These are phyloP conservation scores for Silvanus unidentatus DNA, from an alignment of 2,888 invertebrate species.

Conservation along the genomic window DNA sequence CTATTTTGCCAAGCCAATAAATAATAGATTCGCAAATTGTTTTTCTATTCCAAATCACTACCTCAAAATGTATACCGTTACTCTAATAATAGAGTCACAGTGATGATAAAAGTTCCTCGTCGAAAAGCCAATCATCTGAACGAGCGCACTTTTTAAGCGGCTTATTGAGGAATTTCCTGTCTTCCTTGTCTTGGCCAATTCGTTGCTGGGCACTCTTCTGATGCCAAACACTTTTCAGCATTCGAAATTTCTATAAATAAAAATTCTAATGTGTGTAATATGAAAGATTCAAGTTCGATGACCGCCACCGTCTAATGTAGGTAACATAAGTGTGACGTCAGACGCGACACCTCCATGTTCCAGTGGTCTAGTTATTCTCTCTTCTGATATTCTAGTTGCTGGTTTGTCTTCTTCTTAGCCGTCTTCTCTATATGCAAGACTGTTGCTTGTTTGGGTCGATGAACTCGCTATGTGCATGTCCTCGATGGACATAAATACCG, in stretches of 20 bases:
- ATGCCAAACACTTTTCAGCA: too few relatives aligned
- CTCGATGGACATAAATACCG: slow-evolving; percentile 30
- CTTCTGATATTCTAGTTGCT: slow-evolving; percentile 24
- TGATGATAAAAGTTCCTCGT: too few relatives aligned
- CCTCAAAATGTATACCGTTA: too few relatives aligned
- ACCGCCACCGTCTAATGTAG: slow-evolving; percentile 38
- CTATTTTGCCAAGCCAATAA: neutral
- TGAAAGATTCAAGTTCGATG: slow-evolving; percentile 26
- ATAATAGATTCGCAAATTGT: neutral
- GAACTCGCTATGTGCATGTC: slow-evolving; percentile 27
- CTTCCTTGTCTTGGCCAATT: too few relatives aligned
- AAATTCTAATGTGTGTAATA: too few relatives aligned
- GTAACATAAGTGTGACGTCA: slow-evolving; percentile 46
- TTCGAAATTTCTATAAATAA: too few relatives aligned
- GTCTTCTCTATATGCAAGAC: slow-evolving; percentile 21
- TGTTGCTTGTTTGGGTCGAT: slow-evolving; percentile 19
- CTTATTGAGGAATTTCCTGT: too few relatives aligned
- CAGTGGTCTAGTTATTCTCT: slow-evolving; percentile 43
- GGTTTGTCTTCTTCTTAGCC: slow-evolving; percentile 20
- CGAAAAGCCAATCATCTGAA: too few relatives aligned
- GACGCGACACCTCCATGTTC: slow-evolving; percentile 45
- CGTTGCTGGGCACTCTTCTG: too few relatives aligned
- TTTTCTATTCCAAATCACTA: too few relatives aligned
- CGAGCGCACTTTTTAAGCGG: too few relatives aligned
- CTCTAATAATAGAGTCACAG: too few relatives aligned